These are phyloP conservation scores for Heliconius erato DNA, from an alignment of 2,888 invertebrate genomes.

Conservation along the genomic window DNA sequence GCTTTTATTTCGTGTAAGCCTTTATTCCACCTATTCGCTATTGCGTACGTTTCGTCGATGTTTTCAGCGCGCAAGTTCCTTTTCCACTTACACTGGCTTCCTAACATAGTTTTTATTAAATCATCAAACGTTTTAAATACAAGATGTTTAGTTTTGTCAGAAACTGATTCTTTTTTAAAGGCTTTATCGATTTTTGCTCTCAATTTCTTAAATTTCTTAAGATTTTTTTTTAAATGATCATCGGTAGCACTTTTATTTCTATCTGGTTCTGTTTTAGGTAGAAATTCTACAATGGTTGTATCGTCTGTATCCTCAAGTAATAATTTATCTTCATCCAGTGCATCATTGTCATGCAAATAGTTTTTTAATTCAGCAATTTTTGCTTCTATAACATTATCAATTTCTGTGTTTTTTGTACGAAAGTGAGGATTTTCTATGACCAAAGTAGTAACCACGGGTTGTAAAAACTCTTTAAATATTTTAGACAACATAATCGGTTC, in stretches of 20 bases:
- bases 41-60: conserved; percentile 18
- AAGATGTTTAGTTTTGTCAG: conserved; percentile 61
- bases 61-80: conserved; percentile 38
- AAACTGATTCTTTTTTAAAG: conserved; percentile 63
- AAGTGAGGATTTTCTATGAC: conserved; percentile 20
- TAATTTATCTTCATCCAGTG: conserved; percentile 47
- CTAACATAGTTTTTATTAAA: conserved; percentile 63
- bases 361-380: conserved; percentile 63
- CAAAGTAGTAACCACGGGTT: conserved; percentile 56
- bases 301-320: conserved; percentile 61
- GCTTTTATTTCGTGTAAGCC: conserved; percentile 59
- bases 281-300: conserved; percentile 68
- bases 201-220: conserved; percentile 66
- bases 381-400: conserved; percentile 58
- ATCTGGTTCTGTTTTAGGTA: conserved; percentile 51
- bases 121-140: conserved; percentile 66
- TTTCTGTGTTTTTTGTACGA: conserved; percentile 45
- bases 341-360: conserved; percentile 62
- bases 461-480: conserved; percentile 59
- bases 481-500: conserved; percentile 53
- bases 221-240: conserved; percentile 54
- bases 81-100: conserved; percentile 63
- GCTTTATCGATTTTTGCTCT: conserved; percentile 61
- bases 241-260: conserved; percentile 31
- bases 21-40: conserved; percentile 51